Conservation (phyloP, 2,797 vertebrate genomes). For the Danio kyathit region DNA sequence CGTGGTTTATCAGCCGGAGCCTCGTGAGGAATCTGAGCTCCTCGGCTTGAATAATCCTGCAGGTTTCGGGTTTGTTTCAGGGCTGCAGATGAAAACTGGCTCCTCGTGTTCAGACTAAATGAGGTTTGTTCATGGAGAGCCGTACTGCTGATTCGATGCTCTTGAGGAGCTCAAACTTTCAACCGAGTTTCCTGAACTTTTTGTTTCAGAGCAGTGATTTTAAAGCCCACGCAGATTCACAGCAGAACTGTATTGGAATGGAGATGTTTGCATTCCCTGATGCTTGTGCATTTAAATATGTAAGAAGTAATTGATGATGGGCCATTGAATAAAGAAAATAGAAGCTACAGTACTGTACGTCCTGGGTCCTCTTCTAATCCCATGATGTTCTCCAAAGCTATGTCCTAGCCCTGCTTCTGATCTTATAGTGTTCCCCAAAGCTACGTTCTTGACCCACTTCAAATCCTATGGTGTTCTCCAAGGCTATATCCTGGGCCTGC, state of each 20-base stretch:
- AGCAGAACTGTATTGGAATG: not conserved
- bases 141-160: too few species aligned
- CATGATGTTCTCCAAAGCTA: too few species aligned
- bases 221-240: not conserved
- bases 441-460: too few species aligned
- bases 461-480: too few species aligned
- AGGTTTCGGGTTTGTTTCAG: constrained; percentile 18
- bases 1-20: constrained; percentile 5
- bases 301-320: too few species aligned
- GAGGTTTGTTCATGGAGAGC: not conserved
- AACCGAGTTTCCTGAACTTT: constrained; percentile 5
- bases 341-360: too few species aligned
- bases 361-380: too few species aligned
- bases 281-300: too few species aligned
- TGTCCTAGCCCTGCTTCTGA: too few species aligned
- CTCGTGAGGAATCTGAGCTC: constrained; percentile 31
- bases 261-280: not conserved
- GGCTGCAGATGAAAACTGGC: constrained; percentile 11
- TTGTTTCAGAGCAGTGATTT: constrained; percentile 13
- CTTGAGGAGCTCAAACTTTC: not conserved
- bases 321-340: too few species aligned
- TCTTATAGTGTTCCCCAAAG: too few species aligned
- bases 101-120: not conserved
- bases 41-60: constrained; percentile 26
- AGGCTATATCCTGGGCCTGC: too few species aligned